Evolutionary conservation across 2,113 vertebrate species (phyloP).

Genomic region (Oncorhynchus kisutch): DNA sequence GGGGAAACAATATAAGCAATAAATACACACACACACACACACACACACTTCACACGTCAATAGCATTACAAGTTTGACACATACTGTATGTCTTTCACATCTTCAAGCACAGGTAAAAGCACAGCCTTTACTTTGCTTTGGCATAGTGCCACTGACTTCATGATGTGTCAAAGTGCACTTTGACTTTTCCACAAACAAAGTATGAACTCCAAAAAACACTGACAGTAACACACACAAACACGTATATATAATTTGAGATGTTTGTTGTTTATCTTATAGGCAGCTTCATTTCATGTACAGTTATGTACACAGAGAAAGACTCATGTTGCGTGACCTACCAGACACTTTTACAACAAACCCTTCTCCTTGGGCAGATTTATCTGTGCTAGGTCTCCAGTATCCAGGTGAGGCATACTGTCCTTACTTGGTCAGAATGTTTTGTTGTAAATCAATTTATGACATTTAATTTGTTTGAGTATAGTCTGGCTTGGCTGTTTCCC

Average conservation of each 20-base stretch:
- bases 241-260: background rate
- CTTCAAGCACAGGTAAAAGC: slow-evolving; percentile 62
- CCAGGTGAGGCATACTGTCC: background rate
- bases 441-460: background rate
- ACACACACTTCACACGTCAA: slow-evolving; percentile 25
- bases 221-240: background rate
- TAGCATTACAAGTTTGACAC: slow-evolving; percentile 22
- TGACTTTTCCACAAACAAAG: background rate
- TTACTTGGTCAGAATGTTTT: background rate
- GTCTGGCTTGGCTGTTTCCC: background rate
- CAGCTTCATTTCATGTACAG: background rate
- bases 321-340: background rate
- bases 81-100: slow-evolving; percentile 53
- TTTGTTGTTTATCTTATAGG: background rate
- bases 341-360: background rate
- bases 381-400: background rate
- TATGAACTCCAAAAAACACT: background rate
- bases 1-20: slow-evolving; percentile 35
- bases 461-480: background rate
- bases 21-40: slow-evolving; percentile 51
- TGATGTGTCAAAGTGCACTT: background rate
- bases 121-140: slow-evolving; percentile 35
- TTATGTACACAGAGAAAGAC: background rate
- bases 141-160: slow-evolving; percentile 36
- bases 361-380: background rate